Base-by-base conservation (phyloP, 2,888 invertebrate species). In the Meliscaeva auricollis region DNA sequence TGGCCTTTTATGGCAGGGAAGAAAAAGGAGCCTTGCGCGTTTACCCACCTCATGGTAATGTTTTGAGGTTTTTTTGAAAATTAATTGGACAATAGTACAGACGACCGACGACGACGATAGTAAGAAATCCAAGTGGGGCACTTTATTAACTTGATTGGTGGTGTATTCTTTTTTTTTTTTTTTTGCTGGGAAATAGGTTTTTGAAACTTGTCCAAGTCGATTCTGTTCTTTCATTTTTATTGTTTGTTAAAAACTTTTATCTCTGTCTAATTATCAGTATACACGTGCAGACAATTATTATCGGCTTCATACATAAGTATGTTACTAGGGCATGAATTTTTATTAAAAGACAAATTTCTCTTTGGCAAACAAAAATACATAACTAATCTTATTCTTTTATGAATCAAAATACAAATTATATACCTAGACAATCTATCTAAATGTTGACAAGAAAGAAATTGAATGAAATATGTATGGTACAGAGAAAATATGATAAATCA, bases 21-120 rank as follows among this genome's bases (percentile, higher is more conserved):
- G 13, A 74, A 69, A 69, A 69, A 52, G 68, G 73, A 48, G 46
- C 46, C 20, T 68, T 54, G 60, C 35, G 48, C 46, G 32, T 69
- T 9, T 38, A 11, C 11, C 11, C 13, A 50, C 41, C 52, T 38
- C 32, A 54, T 32, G 15, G 50, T 38, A 69, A 70, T 2, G 26
- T 26, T 26, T 26, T 26, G 9, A 38, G 77, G 68, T 83, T 77
- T 75, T 82, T 83, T 83, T 73, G 78, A 78, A 77, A 83, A 83
- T 77, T 78, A 77, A 83, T 83, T 83, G 82, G 82, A 83, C 77
- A 81, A 35, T 6, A 75, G 62, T 58, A 30, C 17, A 50, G 52
- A 35, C 26, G 26, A 26, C 4, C 2, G 2, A 26, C 4, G 2
- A 4, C 4, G 7, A 38, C 7, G 38, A 74, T 20, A n/a, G 20